Evolutionary conservation across 2,888 invertebrate genomes (phyloP), one percentile per base, ranked within the genome.

Genomic region (Enoplolaimus lenunculus): DNA sequence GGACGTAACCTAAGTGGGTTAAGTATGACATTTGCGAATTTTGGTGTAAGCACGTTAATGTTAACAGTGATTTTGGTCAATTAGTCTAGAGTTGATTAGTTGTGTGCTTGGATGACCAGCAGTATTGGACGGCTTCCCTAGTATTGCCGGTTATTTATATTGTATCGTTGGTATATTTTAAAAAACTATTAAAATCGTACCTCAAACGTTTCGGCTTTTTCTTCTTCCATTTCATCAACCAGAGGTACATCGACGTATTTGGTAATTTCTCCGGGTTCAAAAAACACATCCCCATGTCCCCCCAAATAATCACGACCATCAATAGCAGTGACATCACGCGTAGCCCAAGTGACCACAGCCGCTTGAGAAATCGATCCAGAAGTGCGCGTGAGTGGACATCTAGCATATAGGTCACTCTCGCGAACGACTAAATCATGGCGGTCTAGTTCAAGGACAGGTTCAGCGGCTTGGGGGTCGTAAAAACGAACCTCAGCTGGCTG

Each of bases 151-250:
- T n/a, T n/a, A n/a, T n/a, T n/a, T n/a, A n/a, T n/a, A n/a, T n/a
- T n/a, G n/a, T n/a, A n/a, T n/a, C n/a, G n/a, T n/a, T n/a, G n/a
- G n/a, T n/a, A n/a, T n/a, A n/a, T n/a, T n/a, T n/a, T n/a, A n/a
- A n/a, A n/a, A n/a, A n/a, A n/a, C n/a, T n/a, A n/a, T 21, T 45
- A 45, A 45, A 45, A 45, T 13, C 45, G 7, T 45, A 66, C 67
- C n/a, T 85, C 84, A 78, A 86, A 86, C 73, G 84, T 84, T 76
- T 86, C 86, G 76, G 86, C 86, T 77, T 86, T 86, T 75, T 86
- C 86, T 21, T 84, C 83, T 70, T 83, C 81, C 81, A 84, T 81
- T 74, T 86, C 86, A 75, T 86, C 84, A 33, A 84, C 81, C 71
- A 86, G 85, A 0, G 83, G 82, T 68, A 86, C 83, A 72, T 84